Conservation (phyloP, 2,888 invertebrate genomes). For the Agonopterix subpropinquella region DNA sequence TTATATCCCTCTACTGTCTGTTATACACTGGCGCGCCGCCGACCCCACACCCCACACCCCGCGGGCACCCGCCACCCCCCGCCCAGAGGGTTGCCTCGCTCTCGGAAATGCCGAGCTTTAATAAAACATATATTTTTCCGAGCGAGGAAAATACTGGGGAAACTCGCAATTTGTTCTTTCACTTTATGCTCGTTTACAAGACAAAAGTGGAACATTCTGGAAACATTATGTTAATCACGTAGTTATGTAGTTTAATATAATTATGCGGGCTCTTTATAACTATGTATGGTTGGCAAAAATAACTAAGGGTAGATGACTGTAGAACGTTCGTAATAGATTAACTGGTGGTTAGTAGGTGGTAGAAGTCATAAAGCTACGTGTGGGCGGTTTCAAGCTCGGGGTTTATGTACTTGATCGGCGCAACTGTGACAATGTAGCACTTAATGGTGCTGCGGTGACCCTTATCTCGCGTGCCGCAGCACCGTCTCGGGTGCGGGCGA, state of each 20-base stretch:
- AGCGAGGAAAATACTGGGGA: constrained; percentile 76
- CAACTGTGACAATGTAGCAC: constrained; percentile 51
- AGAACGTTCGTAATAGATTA: constrained; percentile 15
- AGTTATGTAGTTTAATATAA: constrained; percentile 60
- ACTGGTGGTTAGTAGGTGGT: constrained; percentile 28
- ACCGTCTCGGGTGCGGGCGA: constrained; percentile 38
- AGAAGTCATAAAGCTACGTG: constrained; percentile 40
- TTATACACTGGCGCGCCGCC: constrained; percentile 72
- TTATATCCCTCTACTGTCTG: constrained; percentile 76
- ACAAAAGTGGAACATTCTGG: constrained; percentile 75
- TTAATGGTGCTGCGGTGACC: constrained; percentile 58
- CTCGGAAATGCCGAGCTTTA: constrained; percentile 77
- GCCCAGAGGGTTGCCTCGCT: constrained; percentile 65
- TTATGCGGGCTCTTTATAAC: constrained; percentile 28
- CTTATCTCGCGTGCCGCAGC: constrained; percentile 58
- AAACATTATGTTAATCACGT: constrained; percentile 73
- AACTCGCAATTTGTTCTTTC: constrained; percentile 77
- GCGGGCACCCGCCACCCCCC: constrained; percentile 36
- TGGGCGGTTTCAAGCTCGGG: constrained; percentile 24
- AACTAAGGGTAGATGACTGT: constrained; percentile 7
- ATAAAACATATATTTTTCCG: constrained; percentile 77
- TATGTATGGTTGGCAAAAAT: constrained; percentile 8
- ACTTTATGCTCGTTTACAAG: constrained; percentile 77
- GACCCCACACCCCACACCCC: constrained; percentile 45
- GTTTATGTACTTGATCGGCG: constrained; percentile 38